Base-by-base conservation (phyloP, 2,113 vertebrate species). In the Puma concolor region DNA sequence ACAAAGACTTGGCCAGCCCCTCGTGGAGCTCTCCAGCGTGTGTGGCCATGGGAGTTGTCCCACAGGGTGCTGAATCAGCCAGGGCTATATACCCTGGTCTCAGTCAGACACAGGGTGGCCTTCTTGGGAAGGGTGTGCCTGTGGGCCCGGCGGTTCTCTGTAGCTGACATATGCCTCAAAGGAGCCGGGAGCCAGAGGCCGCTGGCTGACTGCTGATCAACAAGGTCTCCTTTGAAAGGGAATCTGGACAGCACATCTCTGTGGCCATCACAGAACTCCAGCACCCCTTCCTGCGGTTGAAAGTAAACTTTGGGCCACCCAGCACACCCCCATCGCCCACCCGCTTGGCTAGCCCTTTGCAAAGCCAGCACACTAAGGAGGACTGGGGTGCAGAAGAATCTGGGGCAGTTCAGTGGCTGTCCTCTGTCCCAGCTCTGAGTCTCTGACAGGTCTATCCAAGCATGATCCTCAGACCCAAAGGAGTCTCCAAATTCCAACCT, bases 21-120 rank as follows among this genome's bases (percentile, higher is more conserved):
- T 44, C 12, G 9, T 14, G 7, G n/a, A 77, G 31, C 63, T 87
- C 29, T 21, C 72, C 41, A 14, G 17, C 3, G 5, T 1, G 7
- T 0, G 0, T 16, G 1, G 38, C 72, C 2, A 0, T 5, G 0
- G 1, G 88, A 48, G 29, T 27, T 36, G 31, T 38, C 52, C 67
- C 31, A 4, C 25, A 13, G 88, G 23, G 38, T n/a, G 50, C 23
- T 57, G 33, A 66, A 41, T 4, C 16, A 15, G 66, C 38, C 15
- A 69, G 71, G 29, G 17, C 67, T 66, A 36, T 8, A 67, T 23
- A 36, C 9, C 27, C 21, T 16, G 5, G 25, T 8, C 31, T 64
- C 66, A 19, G 2, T 54, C 10, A 5, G 81, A 17, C 31, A 5
- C 31, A 5, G 25, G 2, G 4, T 33, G 36, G 76, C 72, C 48